Conservation (phyloP, 2,888 invertebrate genomes). For the Luperina testacea region DNA sequence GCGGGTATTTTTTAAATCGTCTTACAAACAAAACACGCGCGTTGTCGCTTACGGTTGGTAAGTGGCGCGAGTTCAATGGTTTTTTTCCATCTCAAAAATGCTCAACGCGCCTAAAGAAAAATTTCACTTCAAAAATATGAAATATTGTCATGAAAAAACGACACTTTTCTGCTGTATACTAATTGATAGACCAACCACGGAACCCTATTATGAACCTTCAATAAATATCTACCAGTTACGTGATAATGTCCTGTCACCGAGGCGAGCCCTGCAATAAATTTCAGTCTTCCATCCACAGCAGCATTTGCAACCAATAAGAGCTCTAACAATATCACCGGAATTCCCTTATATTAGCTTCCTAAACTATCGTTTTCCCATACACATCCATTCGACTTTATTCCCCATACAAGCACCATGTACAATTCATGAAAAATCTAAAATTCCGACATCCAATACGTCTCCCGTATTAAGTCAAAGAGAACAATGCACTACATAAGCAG, state of each 20-base stretch:
- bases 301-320: constrained; percentile 75
- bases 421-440: constrained; percentile 58
- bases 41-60: no score
- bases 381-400: constrained; percentile 66
- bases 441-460: constrained; percentile 63
- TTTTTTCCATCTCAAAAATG: no score
- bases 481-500: constrained; percentile 59
- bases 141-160: neutral
- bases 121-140: neutral
- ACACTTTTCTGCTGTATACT: neutral
- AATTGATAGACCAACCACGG: constrained; percentile 11
- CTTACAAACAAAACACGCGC: no score
- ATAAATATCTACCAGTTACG: constrained; percentile 44
- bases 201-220: neutral
- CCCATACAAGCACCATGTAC: constrained; percentile 56
- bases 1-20: no score
- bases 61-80: no score
- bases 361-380: constrained; percentile 79
- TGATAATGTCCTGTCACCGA: constrained; percentile 35
- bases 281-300: constrained; percentile 31
- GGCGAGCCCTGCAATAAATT: constrained; percentile 45
- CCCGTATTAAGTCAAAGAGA: constrained; percentile 47
- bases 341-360: constrained; percentile 79
- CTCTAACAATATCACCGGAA: constrained; percentile 75
- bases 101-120: no score